These are phyloP conservation scores for Uropetala carovei DNA, from an alignment of 2,888 invertebrate species.

Conservation along the genomic window DNA sequence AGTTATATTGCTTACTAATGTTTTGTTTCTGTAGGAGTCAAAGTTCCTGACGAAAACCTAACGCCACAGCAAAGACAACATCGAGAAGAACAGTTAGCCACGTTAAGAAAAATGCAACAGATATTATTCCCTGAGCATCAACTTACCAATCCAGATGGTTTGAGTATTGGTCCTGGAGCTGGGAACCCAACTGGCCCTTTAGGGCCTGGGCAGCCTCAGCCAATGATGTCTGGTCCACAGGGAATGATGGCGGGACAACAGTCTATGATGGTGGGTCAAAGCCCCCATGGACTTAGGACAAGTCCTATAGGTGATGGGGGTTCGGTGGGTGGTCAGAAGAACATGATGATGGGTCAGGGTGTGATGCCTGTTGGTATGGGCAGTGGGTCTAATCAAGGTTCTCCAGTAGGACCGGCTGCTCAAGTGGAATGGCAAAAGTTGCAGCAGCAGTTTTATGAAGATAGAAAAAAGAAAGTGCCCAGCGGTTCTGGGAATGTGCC, in stretches of 20 bases:
- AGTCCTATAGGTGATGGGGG: conserved; percentile 44
- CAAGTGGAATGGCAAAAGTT: conserved; percentile 95
- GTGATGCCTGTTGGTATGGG: conserved; percentile 73
- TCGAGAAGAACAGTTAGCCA: conserved; percentile 94
- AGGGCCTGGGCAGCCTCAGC: conserved; percentile 72
- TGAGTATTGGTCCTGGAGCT: conserved; percentile 49
- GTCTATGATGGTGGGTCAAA: conserved; percentile 68
- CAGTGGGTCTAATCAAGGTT: conserved; percentile 69
- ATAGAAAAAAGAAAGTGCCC: conserved; percentile 78
- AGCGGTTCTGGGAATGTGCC: conserved; percentile 65
- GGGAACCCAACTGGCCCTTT: conserved; percentile 69
- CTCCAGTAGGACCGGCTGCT: conserved; percentile 74
- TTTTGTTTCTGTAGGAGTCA: conserved; percentile 80
- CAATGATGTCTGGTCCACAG: conserved; percentile 69
- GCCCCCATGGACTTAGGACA: conserved; percentile 23
- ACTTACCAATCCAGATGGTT: conserved; percentile 69
- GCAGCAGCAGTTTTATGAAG: conserved; percentile 91
- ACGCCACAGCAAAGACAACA: conserved; percentile 97
- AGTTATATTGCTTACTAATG: background rate
- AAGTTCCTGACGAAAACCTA: conserved; percentile 96
- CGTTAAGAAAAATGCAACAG: conserved; percentile 93
- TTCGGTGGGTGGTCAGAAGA: conserved; percentile 33
- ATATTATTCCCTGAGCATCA: conserved; percentile 91
- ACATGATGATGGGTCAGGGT: conserved; percentile 68
- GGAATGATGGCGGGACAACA: conserved; percentile 69